Percentiles rank a stretch among this genome's conserved stretches.
phyloP scores from a whole-genome alignment of 2,888 invertebrate genomes.

The Aporophyla lueneburgensis region DNA sequence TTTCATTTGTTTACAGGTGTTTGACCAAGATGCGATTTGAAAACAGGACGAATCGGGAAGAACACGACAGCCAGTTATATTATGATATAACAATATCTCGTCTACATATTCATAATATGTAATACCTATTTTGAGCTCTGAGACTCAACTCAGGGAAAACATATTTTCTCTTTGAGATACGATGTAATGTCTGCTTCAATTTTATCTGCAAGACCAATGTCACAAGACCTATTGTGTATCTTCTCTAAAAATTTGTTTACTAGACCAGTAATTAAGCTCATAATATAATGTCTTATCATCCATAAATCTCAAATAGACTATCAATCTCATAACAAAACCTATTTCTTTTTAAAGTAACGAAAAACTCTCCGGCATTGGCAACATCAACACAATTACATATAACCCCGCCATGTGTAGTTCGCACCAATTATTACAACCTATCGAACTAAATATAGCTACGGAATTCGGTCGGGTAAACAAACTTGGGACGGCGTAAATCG shows the following conservation, averaged over 20 bases:
- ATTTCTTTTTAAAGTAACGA: conserved; percentile 24
- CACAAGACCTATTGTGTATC: background rate
- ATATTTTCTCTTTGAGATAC: background rate
- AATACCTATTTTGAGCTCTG: background rate
- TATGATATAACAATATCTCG: background rate
- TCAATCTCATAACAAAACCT: conserved; percentile 53
- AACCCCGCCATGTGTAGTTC: conserved; percentile 77
- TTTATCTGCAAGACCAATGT: background rate
- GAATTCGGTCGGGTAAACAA: conserved; percentile 86
- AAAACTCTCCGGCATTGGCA: conserved; percentile 50
- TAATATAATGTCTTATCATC: conserved; percentile 21
- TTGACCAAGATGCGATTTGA: no score
- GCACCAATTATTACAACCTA: conserved; percentile 78
- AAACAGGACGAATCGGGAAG: no score
- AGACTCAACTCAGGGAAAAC: background rate
- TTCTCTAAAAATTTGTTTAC: conserved; percentile 4
- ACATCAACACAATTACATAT: conserved; percentile 70
- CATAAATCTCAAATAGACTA: conserved; percentile 45
- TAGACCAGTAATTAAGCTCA: conserved; percentile 33
- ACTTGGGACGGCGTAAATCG: conserved; percentile 79
- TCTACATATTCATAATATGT: background rate
- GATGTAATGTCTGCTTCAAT: background rate
- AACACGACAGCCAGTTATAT: background rate
- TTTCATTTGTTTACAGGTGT: no score
- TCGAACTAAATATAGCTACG: conserved; percentile 77